Base-by-base conservation (phyloP, 1,140 invertebrate species). In the Papilio polyxenes region DNA sequence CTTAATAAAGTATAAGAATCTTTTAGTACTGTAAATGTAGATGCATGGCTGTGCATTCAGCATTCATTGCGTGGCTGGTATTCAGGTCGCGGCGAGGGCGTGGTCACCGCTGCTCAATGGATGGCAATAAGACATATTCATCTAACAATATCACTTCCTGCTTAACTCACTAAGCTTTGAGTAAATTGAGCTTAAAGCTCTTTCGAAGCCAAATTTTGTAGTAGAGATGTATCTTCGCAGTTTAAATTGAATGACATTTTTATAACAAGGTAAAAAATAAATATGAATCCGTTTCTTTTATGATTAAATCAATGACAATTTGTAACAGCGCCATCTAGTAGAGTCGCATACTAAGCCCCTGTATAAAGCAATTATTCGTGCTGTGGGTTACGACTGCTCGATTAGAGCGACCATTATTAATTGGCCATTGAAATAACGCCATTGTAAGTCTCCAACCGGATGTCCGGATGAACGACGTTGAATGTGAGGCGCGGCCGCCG, bases 71-170 rank as follows among this genome's bases (percentile, higher is more conserved):
- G 62, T 76, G 82, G 77, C 31, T 59, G 84, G 79, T 83, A 88
- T 87, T 85, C 83, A 87, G 85, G 83, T 83, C 86, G 80, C 84
- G 80, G 20, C 65, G 74, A 79, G 83, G 84, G 85, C 86, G 87
- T 86, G 85, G 85, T 86, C 84, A 31, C 77, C 82, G 82, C 81
- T 82, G 49, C 56, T 59, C 75, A 79, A 83, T 83, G 81, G 83
- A 84, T 84, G 86, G 84, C 84, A 86, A 85, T 84, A 79, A 82
- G 56, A 51, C 62, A 81, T 53, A 81, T 48, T 23, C 75, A 49
- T 31, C 75, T 48, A 51, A 48, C 44, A 23, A 40, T 23, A 51
- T 51, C 8, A 44, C 75, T 75, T 75, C 75, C 75, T 75, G 75
- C 48, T 74, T 40, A 74, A 74, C 40, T 13, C 59, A 65, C 20